Evolutionary conservation across 2,797 vertebrate genomes (phyloP), one percentile per base, ranked within the genome.

Genomic region (Morelia viridis): DNA sequence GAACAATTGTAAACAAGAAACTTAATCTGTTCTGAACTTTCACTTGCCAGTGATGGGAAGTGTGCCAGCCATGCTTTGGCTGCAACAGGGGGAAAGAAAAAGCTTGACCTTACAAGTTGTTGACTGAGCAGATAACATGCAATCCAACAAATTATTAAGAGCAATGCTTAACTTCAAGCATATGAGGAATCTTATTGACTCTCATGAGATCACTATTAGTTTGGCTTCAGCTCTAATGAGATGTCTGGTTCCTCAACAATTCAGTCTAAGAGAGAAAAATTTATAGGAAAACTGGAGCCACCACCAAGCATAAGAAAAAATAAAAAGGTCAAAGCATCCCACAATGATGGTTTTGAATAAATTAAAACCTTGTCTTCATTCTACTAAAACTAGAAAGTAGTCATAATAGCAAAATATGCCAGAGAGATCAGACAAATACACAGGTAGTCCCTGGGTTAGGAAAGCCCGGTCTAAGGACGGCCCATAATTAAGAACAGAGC

Each of bases 1-100:
- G 91, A 80, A 95, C 93, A 91, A 95, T 94, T 46, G 94, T 83
- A 95, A 95, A 95, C 11, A 91, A 1, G 62, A 60, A 94, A 94
- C 71, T 46, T 92, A 94, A 93, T 89, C 93, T 90, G 89, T 85
- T 85, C 61, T 93, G 62, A 94, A 89, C 1, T 15, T 92, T 31
- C 87, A 5, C 83, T 94, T 94, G 65, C 85, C 56, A 90, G 84
- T 53, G 89, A 50, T 0, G 94, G 87, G 93, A 94, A 94, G 87
- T 57, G 41, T 22, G 86, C 95, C 57, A 94, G 56, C n/a, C 35
- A 87, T 10, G 3, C 46, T 89, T 91, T n/a, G 91, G 91, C 28
- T 86, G 58, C 61, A 91, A 61, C 58, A 90, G 68, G 80, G 13
- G 0, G 12, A 89, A 64, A 9, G 0, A 7, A 17, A 89, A 9